phyloP scores from a whole-genome alignment of 2,113 vertebrate species.

The Phrynocephalus versicolor region DNA sequence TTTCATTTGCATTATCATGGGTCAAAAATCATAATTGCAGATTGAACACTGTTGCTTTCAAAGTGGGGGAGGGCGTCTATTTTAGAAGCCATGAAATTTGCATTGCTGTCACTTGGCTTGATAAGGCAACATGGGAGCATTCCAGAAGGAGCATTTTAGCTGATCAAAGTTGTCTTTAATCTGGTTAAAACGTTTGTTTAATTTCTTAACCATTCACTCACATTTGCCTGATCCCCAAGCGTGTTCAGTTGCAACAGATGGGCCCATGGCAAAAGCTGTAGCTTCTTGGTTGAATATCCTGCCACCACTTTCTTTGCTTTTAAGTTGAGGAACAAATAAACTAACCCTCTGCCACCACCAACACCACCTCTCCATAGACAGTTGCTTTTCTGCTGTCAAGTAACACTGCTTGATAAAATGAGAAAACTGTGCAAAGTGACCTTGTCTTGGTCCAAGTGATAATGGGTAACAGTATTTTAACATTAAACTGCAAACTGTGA shows the following conservation, averaged over 20 bases:
- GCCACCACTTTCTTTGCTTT: not conserved
- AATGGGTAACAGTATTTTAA: conserved; percentile 30
- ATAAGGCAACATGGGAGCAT: conserved; percentile 31
- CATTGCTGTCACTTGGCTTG: conserved; percentile 36
- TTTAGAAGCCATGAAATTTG: conserved; percentile 26
- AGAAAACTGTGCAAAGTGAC: conserved; percentile 37
- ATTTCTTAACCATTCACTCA: conserved; percentile 29
- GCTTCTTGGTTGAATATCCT: not conserved
- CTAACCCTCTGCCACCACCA: accelerated
- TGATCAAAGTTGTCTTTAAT: conserved; percentile 48
- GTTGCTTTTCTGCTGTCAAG: conserved; percentile 3
- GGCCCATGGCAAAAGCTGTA: conserved; percentile 18
- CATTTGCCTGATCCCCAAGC: not conserved
- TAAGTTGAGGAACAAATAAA: not conserved
- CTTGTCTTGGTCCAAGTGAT: conserved; percentile 45
- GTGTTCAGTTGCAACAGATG: conserved; percentile 5
- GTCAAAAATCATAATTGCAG: not conserved
- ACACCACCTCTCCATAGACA: too few relatives aligned
- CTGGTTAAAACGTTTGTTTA: conserved; percentile 41
- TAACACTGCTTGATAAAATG: not conserved
- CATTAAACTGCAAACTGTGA: conserved; percentile 39
- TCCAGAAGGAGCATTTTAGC: conserved; percentile 34
- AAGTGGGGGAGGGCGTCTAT: not conserved
- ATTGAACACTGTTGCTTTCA: not conserved
- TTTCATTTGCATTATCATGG: not conserved